Evolutionary conservation across 2,888 invertebrate genomes (phyloP).

Genomic region (Hipparchia sbordonii): DNA sequence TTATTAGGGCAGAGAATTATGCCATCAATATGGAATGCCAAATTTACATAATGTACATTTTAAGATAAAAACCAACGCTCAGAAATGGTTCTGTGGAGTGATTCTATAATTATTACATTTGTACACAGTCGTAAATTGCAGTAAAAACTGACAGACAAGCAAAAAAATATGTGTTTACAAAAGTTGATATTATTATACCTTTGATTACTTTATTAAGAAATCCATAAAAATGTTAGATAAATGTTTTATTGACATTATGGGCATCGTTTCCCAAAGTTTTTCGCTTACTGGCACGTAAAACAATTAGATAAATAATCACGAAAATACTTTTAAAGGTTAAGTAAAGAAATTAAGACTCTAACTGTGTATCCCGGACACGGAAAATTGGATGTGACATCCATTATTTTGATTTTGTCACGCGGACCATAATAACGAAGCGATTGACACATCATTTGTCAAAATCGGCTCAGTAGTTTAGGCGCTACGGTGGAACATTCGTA

Average conservation of each 20-base stretch:
- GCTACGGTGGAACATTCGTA: no score
- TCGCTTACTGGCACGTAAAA: no score
- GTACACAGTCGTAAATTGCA: conserved; percentile 31
- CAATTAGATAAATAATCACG: neutral
- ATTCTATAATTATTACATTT: conserved; percentile 27
- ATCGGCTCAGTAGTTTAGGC: no score
- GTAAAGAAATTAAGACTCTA: no score
- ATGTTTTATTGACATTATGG: neutral
- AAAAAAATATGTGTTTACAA: conserved; percentile 22
- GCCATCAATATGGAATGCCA: conserved; percentile 46
- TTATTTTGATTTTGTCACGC: no score
- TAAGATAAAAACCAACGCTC: conserved; percentile 48
- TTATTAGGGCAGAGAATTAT: conserved; percentile 38
- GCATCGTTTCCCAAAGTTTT: conserved; percentile 7
- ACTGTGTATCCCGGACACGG: no score
- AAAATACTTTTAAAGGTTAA: neutral
- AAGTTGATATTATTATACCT: conserved; percentile 17
- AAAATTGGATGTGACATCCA: no score
- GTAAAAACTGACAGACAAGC: conserved; percentile 24
- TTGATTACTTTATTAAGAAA: conserved; percentile 34
- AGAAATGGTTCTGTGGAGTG: conserved; percentile 27
- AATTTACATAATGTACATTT: conserved; percentile 50
- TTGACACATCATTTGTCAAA: no score
- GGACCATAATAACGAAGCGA: no score
- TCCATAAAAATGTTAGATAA: conserved; percentile 22